Evolutionary conservation across 2,888 invertebrate genomes (phyloP), one percentile per base, ranked within the genome.

Genomic region (Drosophila demipolita): DNA sequence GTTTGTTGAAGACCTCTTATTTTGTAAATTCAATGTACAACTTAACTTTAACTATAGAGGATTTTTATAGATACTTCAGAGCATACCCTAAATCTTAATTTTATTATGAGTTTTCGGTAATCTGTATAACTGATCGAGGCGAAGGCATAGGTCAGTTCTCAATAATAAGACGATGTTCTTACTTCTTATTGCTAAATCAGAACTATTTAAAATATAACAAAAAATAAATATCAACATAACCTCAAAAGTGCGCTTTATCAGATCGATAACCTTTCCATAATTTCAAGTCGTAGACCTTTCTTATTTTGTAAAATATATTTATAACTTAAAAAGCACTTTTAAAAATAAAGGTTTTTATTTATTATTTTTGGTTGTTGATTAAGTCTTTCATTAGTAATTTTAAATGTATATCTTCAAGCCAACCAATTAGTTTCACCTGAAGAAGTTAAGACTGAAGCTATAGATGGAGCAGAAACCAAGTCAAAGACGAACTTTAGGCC

Each of bases 341-440:
- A 17, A 26, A 26, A 49, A 17, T 49, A 26, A 50, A 50, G 29
- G 6, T 35, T 23, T 23, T 54, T 49, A 64, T 17, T 29, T 20
- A 26, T 12, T 49, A 32, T 32, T 17, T 55, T 40, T 26, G 40
- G 26, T 26, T 54, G 69, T 42, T 32, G 42, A 36, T 52, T 42
- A 55, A 32, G 5, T 33, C 54, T 55, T 54, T 62, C 32, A 49
- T 49, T 49, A 35, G 57, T 40, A 71, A 42, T 38, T 36, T 59
- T 52, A 52, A 35, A 38, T 49, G 42, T 55, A 26, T 36, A 40
- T 60, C 70, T 70, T 29, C 17, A 53, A 38, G 35, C 35, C 66
- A 73, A 59, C 81, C 78, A 80, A 78, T 78, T 77, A 72, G 81
- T 78, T 78, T 77, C 78, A 80, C 66, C 73, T 36, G 66, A 66